A percentile compares a stretch with the other conserved stretches of the same genome.
phyloP scores from a whole-genome alignment of 1,140 invertebrate species.

The Tenebrio molitor region DNA sequence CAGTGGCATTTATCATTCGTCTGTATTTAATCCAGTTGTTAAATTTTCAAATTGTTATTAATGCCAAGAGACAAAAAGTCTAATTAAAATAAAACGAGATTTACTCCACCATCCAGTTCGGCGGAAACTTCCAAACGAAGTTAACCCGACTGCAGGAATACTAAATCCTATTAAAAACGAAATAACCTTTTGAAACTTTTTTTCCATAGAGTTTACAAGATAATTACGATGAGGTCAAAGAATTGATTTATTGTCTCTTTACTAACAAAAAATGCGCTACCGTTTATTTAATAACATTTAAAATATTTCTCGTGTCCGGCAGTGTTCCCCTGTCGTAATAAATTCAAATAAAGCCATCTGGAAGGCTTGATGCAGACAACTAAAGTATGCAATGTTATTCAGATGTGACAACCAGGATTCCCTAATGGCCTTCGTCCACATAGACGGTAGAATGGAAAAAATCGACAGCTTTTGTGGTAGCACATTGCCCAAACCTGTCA shows the following conservation, averaged over 20 bases:
- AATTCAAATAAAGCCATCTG: too few species aligned
- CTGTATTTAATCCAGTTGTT: not conserved
- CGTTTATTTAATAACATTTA: too few species aligned
- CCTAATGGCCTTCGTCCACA: slow-evolving; percentile 82
- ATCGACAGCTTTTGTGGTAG: slow-evolving; percentile 88
- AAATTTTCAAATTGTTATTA: slow-evolving; percentile 3
- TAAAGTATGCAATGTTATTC: too few species aligned
- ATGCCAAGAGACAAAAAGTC: slow-evolving; percentile 2
- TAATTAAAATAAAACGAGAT: slow-evolving; percentile 26
- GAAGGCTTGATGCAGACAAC: too few species aligned
- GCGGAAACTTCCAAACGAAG: slow-evolving; percentile 10
- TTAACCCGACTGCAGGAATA: slow-evolving; percentile 9
- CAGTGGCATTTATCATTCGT: not conserved
- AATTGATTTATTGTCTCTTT: too few species aligned
- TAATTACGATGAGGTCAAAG: too few species aligned
- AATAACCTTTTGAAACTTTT: not conserved
- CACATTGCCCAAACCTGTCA: slow-evolving; percentile 83
- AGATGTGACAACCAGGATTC: slow-evolving; percentile 85
- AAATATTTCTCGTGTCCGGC: too few species aligned
- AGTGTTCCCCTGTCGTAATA: too few species aligned
- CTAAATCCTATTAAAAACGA: slow-evolving; percentile 16
- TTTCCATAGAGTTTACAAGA: too few species aligned
- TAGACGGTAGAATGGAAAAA: slow-evolving; percentile 83
- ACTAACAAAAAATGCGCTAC: too few species aligned
- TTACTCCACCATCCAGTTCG: not conserved